These are phyloP conservation scores for Nasonia longicornis DNA, from an alignment of 1,140 invertebrate genomes.

Conservation along the genomic window DNA sequence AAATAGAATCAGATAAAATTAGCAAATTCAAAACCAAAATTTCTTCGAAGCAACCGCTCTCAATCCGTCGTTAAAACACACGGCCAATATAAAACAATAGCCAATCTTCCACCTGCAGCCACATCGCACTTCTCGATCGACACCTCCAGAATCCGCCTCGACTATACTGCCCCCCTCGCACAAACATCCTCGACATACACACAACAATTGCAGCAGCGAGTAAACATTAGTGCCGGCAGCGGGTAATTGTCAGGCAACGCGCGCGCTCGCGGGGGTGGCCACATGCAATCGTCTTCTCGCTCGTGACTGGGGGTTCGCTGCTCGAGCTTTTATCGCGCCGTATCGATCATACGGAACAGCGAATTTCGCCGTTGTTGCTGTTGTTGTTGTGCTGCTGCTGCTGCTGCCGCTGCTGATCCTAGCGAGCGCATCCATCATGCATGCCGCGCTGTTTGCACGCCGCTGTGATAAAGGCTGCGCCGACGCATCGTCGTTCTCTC, in stretches of 20 bases:
- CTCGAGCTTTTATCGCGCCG: background rate
- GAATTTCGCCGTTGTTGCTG: background rate
- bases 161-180: background rate
- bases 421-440: background rate
- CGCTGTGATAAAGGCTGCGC: background rate
- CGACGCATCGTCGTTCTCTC: background rate
- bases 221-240: background rate
- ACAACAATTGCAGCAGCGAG: background rate
- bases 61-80: too few relatives aligned
- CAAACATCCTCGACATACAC: background rate
- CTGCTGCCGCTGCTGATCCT: background rate
- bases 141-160: background rate
- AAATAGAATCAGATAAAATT: too few relatives aligned
- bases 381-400: background rate
- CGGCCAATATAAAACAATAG: too few relatives aligned
- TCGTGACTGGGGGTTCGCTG: slow-evolving; percentile 2
- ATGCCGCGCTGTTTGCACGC: background rate
- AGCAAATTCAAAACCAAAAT: too few relatives aligned
- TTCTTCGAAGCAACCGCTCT: too few relatives aligned
- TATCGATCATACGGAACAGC: slow-evolving; percentile 1
- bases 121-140: background rate
- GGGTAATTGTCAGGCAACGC: slow-evolving; percentile 29
- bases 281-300: slow-evolving; percentile 33
- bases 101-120: too few relatives aligned
- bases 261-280: background rate